phyloP scores from a whole-genome alignment of 2,888 invertebrate species.

The Cremastinae sp. region DNA sequence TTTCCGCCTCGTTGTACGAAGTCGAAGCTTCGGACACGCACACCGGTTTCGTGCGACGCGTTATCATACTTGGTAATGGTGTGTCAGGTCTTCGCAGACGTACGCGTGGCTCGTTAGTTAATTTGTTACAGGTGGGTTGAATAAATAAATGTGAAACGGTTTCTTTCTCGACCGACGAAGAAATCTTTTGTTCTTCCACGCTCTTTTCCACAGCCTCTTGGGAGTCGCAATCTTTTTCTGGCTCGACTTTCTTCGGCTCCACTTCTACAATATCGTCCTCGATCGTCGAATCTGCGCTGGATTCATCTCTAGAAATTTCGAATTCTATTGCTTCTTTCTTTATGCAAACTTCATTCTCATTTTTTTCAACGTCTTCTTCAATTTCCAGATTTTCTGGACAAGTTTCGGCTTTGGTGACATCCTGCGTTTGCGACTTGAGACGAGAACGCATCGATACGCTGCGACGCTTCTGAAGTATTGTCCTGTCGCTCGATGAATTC shows the following conservation, averaged over 20 bases:
- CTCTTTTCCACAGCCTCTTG: background rate
- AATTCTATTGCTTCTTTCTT: constrained; percentile 1
- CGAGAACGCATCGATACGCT: constrained; percentile 27
- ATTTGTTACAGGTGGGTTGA: constrained; percentile 18
- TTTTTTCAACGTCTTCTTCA: constrained; percentile 2
- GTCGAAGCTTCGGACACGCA: constrained; percentile 33
- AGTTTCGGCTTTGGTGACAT: background rate
- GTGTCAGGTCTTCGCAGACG: constrained; percentile 71
- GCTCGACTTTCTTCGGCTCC: background rate
- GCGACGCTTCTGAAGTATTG: constrained; percentile 8
- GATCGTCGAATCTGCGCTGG: background rate
- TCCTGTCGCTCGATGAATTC: constrained; percentile 28
- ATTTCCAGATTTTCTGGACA: background rate
- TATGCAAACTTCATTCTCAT: background rate
- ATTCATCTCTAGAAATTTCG: background rate
- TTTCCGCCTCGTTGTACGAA: constrained; percentile 38
- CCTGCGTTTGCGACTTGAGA: constrained; percentile 20
- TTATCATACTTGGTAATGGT: constrained; percentile 67
- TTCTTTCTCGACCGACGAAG: constrained; percentile 22
- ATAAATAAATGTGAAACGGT: constrained; percentile 3
- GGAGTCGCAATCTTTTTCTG: constrained; percentile 22
- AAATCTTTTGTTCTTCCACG: background rate
- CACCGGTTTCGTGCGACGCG: constrained; percentile 48
- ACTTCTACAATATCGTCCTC: constrained; percentile 3
- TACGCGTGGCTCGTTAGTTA: constrained; percentile 28